Conservation (phyloP, 1,140 invertebrate species). For the Matsumurasca onukii region DNA sequence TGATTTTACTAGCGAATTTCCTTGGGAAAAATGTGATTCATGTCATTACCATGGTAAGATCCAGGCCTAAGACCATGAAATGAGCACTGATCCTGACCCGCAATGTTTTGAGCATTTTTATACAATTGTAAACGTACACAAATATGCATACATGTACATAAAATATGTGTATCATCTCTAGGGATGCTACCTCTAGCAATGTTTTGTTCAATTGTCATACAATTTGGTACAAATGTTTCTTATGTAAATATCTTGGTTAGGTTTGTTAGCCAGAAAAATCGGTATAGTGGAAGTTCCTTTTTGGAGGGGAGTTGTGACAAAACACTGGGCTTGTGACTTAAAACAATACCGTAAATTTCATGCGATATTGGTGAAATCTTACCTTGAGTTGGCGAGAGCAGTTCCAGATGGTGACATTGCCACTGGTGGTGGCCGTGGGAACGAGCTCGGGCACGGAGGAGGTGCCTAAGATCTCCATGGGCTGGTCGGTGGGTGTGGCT, state of each 20-base stretch:
- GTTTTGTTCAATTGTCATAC: background rate
- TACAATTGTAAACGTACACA: background rate
- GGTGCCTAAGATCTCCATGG: conserved; percentile 68
- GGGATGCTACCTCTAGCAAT: no score
- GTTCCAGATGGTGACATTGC: conserved; percentile 69
- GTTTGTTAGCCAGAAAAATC: background rate
- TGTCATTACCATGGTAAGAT: background rate
- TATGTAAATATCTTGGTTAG: background rate
- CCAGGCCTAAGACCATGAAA: background rate
- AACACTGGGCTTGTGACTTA: background rate
- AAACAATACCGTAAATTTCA: background rate
- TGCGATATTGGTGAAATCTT: conserved; percentile 32
- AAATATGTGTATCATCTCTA: no score
- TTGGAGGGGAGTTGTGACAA: background rate
- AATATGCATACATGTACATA: no score
- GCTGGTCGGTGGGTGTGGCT: conserved; percentile 61
- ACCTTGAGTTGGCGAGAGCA: conserved; percentile 70
- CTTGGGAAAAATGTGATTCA: background rate
- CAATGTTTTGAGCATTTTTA: background rate
- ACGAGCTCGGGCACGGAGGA: conserved; percentile 60
- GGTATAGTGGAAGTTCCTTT: background rate
- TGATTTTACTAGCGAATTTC: background rate
- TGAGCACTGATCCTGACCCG: background rate
- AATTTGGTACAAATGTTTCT: background rate
- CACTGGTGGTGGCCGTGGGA: conserved; percentile 59